Conservation (phyloP, 2,888 invertebrate genomes). For the Cataglyphis cursor region DNA sequence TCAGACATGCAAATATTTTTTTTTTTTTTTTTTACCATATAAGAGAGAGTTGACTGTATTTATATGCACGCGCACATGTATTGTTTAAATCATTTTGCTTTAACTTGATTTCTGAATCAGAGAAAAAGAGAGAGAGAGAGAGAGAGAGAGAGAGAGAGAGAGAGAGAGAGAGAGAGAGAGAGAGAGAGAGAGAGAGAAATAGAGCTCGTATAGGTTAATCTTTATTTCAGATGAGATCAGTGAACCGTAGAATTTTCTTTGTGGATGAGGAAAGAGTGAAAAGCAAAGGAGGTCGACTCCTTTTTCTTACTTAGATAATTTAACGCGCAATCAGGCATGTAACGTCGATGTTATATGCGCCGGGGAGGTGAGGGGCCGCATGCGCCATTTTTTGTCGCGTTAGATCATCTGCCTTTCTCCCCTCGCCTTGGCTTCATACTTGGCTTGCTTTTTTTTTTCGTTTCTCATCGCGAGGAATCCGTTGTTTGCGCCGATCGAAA, state of each 20-base stretch:
- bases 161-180: neutral
- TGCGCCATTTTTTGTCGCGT: slow-evolving; percentile 64
- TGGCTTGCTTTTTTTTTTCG: slow-evolving; percentile 11
- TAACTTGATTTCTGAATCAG: slow-evolving; percentile 21
- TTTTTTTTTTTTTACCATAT: neutral
- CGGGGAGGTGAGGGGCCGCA: slow-evolving; percentile 27
- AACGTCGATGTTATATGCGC: slow-evolving; percentile 61
- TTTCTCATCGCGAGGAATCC: slow-evolving; percentile 42
- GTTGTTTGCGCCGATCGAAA: slow-evolving; percentile 48
- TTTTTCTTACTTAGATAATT: slow-evolving; percentile 55
- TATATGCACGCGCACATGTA: neutral
- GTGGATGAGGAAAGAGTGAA: slow-evolving; percentile 28
- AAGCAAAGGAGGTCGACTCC: slow-evolving; percentile 48
- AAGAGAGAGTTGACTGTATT: slow-evolving; percentile 17
- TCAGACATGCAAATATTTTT: neutral
- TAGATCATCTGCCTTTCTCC: slow-evolving; percentile 69
- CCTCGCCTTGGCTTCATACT: slow-evolving; percentile 56
- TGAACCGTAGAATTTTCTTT: slow-evolving; percentile 47
- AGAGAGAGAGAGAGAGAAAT: neutral
- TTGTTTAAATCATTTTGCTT: neutral
- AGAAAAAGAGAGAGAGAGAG: neutral
- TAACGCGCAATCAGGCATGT: slow-evolving; percentile 56
- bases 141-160: neutral
- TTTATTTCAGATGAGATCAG: slow-evolving; percentile 26
- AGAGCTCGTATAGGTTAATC: slow-evolving; percentile 26